Evolutionary conservation across 2,888 invertebrate species (phyloP), one percentile per base, ranked within the genome.

Genomic region (Drosophila anceps): DNA sequence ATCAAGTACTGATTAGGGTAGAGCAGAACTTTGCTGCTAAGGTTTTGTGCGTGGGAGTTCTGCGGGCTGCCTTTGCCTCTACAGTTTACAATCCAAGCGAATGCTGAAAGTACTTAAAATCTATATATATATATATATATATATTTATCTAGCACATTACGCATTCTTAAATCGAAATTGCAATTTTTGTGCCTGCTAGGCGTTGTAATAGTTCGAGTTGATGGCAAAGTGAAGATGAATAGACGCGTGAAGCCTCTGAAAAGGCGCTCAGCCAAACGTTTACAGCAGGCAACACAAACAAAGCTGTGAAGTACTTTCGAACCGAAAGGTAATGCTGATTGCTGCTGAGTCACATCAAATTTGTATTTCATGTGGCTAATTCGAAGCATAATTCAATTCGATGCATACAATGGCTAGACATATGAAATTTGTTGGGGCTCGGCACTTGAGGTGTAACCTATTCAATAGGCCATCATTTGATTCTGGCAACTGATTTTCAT

Each of bases 1-100:
- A 33, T n/a, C 18, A 58, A 46, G 46, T 13, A 27, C 35, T 27
- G 46, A 48, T 59, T 59, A 13, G 27, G 35, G 9, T 12, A 2
- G 44, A n/a, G 24, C 29, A 33, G 9, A 44, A 58, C 12, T 44
- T 58, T 57, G 18, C 12, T 18, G 27, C 46, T 46, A 15, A 13
- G 24, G 8, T 29, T 46, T n/a, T 31, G 29, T 29, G 46, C n/a
- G 51, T 50, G 50, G 29, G 18, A 7, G 18, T 18, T 31, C 12
- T 31, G 35, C 33, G 51, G 33, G 51, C 20, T 35, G 35, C 33
- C 20, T 33, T 9, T 51, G 18, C 15, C 5, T 8, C 33, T n/a
- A 5, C 15, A 18, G 10, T 12, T 18, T 50, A 31, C 31, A 31
- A 4, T 20, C 20, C 41, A 18, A n/a, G 4, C 1, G n/a, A 41